Evolutionary conservation across 2,888 invertebrate genomes (phyloP).

Genomic region (Apodemia hepburni): DNA sequence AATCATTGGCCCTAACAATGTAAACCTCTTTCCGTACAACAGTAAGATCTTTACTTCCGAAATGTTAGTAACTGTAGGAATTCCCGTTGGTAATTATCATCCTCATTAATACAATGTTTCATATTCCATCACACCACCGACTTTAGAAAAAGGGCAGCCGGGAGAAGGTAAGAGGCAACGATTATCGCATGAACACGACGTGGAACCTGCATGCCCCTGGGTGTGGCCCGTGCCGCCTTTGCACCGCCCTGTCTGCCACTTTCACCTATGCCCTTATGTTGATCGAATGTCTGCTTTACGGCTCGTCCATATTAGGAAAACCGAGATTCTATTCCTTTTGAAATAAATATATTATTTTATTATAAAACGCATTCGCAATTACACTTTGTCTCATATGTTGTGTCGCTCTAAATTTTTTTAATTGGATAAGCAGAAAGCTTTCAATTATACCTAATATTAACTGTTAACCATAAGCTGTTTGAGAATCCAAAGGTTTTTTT

Average conservation of each 20-base stretch:
- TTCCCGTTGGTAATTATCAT: slow-evolving; percentile 43
- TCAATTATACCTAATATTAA: too few species aligned
- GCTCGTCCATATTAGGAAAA: slow-evolving; percentile 5
- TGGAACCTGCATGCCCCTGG: slow-evolving; percentile 64
- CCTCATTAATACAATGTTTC: slow-evolving; percentile 77
- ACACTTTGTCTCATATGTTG: background rate
- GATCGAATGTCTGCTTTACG: slow-evolving; percentile 1
- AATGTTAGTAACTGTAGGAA: background rate
- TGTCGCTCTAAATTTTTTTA: background rate
- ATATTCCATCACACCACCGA: slow-evolving; percentile 75
- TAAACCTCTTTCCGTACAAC: background rate
- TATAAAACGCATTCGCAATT: too few species aligned
- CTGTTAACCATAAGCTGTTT: too few species aligned
- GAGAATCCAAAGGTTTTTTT: too few species aligned
- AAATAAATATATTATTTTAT: too few species aligned
- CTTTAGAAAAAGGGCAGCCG: slow-evolving; percentile 92
- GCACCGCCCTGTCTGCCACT: slow-evolving; percentile 13
- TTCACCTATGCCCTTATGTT: slow-evolving; percentile 10
- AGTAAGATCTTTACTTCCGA: background rate
- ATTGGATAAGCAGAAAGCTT: too few species aligned
- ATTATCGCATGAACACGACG: slow-evolving; percentile 67
- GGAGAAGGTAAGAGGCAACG: slow-evolving; percentile 87
- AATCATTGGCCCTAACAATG: background rate
- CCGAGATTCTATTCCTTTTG: background rate
- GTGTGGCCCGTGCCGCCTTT: slow-evolving; percentile 40